Base-by-base conservation (phyloP, 2,888 invertebrate species). In the Polietes domitor region DNA sequence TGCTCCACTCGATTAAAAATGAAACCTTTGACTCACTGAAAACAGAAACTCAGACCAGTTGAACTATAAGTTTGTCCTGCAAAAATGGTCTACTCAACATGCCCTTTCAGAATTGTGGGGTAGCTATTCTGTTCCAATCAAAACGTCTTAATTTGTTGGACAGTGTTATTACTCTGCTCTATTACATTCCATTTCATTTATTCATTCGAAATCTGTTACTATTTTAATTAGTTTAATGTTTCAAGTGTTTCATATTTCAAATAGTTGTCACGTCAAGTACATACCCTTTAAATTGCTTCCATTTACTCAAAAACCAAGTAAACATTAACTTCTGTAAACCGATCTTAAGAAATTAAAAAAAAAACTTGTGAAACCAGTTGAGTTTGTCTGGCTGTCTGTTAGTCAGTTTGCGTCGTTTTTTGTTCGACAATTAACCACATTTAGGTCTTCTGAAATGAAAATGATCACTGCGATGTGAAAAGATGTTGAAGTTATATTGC, bases 381-480 rank as follows among this genome's bases (percentile, higher is more conserved):
- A 61, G 68, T 41, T 21, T 24, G 15, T 43, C 3, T 24, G 15
- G 3, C 2, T n/a, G 21, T 58, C 26, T 12, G 24, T 19, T 24
- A 2, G 24, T 12, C 12, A 65, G 2, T 41, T 65, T 41, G 21
- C 10, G 24, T 19, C 10, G 24, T 19, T 65, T 65, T 37, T 77
- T 70, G 55, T 26, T 55, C 37, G 65, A 55, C 47, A 28, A n/a
- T 73, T 73, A 81, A 84, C 84, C 84, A 73, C 84, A 84, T 76
- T 84, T 81, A 53, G 73, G 50, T 43, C 76, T 53, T 72, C 68
- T 72, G 75, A 53, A 41, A 43, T 65, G 50, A 75, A 73, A 77
- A 21, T 61, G 24, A 68, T 76, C 75, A 43, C 41, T 15, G 37
- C 28, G 72, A 9, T 73, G 65, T 24, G 68, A 68, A 68, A 68